These are phyloP conservation scores for Forbesichthys papilliferus DNA, from an alignment of 2,113 vertebrate genomes.

Conservation along the genomic window DNA sequence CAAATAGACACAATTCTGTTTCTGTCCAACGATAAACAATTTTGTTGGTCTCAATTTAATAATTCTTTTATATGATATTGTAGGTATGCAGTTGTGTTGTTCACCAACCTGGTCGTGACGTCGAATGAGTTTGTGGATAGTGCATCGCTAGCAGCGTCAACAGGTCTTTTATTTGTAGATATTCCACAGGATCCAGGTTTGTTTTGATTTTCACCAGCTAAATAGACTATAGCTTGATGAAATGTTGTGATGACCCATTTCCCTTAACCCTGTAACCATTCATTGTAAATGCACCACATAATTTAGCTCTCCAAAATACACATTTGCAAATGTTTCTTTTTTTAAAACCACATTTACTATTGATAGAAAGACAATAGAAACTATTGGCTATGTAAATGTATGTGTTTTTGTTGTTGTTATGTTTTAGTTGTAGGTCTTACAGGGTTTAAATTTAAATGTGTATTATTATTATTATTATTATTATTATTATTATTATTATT, in stretches of 20 bases:
- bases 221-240: neutral
- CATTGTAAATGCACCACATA: no score
- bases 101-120: constrained; percentile 23
- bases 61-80: neutral
- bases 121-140: rapidly evolving
- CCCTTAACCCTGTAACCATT: no score
- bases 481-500: no score
- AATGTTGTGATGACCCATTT: neutral
- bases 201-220: neutral
- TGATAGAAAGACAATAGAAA: no score
- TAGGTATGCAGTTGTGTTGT: constrained; percentile 58
- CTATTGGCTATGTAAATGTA: no score
- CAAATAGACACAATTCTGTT: no score
- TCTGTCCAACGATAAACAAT: no score
- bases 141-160: neutral
- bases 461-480: no score
- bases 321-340: neutral
- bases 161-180: rapidly evolving
- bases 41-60: neutral
- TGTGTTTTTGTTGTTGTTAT: neutral
- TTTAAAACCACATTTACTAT: no score
- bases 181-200: constrained; percentile 51
- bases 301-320: neutral
- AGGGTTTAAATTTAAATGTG: no score
- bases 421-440: no score